Percentiles rank a stretch among this genome's conserved stretches.
These are phyloP conservation scores for Varecia variegata DNA, from an alignment of 2,797 vertebrate genomes.

Conservation along the genomic window DNA sequence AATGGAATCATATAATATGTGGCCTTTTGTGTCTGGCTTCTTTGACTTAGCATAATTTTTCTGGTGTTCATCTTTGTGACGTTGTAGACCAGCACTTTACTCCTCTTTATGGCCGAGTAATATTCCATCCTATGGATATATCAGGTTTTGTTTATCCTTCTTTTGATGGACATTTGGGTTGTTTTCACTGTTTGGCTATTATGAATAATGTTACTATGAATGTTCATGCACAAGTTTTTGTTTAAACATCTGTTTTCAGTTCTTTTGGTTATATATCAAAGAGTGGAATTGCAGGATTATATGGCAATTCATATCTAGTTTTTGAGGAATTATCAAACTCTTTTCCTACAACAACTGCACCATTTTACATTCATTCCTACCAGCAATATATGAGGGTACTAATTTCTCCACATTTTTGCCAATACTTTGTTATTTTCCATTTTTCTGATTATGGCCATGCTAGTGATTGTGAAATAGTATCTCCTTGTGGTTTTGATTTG, in stretches of 20 bases:
- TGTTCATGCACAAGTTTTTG: background rate
- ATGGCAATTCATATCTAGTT: background rate
- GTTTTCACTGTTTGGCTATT: background rate
- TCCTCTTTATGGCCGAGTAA: background rate
- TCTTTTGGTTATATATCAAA: background rate
- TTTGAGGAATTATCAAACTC: background rate
- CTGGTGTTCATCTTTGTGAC: background rate
- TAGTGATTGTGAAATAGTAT: background rate
- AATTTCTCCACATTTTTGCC: background rate
- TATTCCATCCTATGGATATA: background rate
- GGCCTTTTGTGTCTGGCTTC: background rate
- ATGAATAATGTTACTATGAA: background rate
- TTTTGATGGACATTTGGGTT: background rate
- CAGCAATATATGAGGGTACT: background rate
- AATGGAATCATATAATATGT: background rate
- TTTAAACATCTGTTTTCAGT: background rate
- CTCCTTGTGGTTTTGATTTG: background rate
- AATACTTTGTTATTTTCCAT: background rate
- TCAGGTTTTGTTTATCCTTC: background rate
- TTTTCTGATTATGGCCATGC: background rate
- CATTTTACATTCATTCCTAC: background rate
- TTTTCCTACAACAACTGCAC: background rate
- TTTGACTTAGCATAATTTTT: background rate
- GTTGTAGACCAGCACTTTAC: background rate
- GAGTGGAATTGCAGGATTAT: background rate